These are phyloP conservation scores for Oryzias curvinotus DNA, from an alignment of 2,113 vertebrate genomes.

Conservation along the genomic window DNA sequence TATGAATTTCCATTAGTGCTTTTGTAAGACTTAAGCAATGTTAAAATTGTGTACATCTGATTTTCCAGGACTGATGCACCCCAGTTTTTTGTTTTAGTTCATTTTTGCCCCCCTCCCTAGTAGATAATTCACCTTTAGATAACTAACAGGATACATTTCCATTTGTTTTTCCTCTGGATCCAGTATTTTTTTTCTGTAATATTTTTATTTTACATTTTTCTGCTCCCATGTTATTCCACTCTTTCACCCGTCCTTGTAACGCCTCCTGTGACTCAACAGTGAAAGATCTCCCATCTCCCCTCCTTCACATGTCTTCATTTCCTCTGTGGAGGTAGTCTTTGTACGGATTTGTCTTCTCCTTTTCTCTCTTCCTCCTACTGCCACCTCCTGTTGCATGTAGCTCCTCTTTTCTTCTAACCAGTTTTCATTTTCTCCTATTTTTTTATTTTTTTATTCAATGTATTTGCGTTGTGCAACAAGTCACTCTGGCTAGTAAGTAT, in stretches of 20 bases:
- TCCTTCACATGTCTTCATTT: conserved; percentile 18
- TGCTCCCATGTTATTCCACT: conserved; percentile 49
- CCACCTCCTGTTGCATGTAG: conserved; percentile 39
- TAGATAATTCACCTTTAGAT: conserved; percentile 22
- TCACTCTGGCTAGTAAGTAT: conserved; percentile 72
- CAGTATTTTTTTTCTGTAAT: conserved; percentile 40
- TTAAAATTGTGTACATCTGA: conserved; percentile 23
- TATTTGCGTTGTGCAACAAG: conserved; percentile 54
- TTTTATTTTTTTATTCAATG: conserved; percentile 51
- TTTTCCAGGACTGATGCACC: conserved; percentile 27
- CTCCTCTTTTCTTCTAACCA: conserved; percentile 31
- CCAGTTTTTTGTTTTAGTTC: neutral
- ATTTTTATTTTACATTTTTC: conserved; percentile 17
- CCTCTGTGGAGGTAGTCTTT: conserved; percentile 5
- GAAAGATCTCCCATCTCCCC: conserved; percentile 17
- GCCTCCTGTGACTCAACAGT: conserved; percentile 32
- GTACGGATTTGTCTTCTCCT: conserved; percentile 2
- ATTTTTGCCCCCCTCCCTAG: neutral
- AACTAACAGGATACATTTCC: conserved; percentile 43
- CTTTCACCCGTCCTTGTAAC: conserved; percentile 52
- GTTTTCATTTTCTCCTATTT: conserved; percentile 26
- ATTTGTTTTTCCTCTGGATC: conserved; percentile 27
- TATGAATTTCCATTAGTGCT: neutral
- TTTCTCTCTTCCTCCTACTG: conserved; percentile 12
- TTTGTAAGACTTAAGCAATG: conserved; percentile 2